Evolutionary conservation across 2,888 invertebrate species (phyloP).

Genomic region (Eupithecia centaureata): DNA sequence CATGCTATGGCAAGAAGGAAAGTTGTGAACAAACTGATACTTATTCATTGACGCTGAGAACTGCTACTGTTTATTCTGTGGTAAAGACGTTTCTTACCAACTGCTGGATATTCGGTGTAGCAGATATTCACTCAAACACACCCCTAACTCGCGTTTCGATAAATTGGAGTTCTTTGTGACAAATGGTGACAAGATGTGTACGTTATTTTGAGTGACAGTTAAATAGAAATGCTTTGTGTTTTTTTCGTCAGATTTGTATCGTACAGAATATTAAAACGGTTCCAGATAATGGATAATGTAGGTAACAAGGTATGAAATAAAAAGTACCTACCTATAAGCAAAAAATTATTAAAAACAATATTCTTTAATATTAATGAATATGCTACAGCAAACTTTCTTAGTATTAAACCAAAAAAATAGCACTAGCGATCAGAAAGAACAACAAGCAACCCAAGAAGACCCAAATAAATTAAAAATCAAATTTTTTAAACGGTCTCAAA

Average conservation of each 20-base stretch:
- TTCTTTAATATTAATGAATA: too few species aligned
- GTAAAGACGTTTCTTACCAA: not conserved
- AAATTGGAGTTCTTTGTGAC: slow-evolving; percentile 51
- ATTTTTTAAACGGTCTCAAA: slow-evolving; percentile 1
- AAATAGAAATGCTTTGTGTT: slow-evolving; percentile 16
- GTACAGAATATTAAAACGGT: not conserved
- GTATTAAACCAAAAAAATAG: not conserved
- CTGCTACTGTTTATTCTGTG: not conserved
- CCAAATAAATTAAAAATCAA: slow-evolving; percentile 7
- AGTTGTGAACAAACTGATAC: slow-evolving; percentile 3
- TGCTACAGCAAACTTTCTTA: too few species aligned
- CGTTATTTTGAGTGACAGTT: slow-evolving; percentile 35
- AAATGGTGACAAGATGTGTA: slow-evolving; percentile 43
- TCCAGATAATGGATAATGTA: not conserved
- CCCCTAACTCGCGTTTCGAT: slow-evolving; percentile 60
- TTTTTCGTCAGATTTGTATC: not conserved
- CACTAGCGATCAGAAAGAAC: not conserved
- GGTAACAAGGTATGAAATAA: not conserved
- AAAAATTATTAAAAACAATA: too few species aligned
- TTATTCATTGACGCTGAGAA: not conserved
- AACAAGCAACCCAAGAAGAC: not conserved
- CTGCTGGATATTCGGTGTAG: not conserved
- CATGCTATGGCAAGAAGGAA: slow-evolving; percentile 17
- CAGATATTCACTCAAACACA: slow-evolving; percentile 71
- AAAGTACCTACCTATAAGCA: not conserved